Evolutionary conservation across 2,113 vertebrate species (phyloP).

Genomic region (Planiliza haematocheilus): DNA sequence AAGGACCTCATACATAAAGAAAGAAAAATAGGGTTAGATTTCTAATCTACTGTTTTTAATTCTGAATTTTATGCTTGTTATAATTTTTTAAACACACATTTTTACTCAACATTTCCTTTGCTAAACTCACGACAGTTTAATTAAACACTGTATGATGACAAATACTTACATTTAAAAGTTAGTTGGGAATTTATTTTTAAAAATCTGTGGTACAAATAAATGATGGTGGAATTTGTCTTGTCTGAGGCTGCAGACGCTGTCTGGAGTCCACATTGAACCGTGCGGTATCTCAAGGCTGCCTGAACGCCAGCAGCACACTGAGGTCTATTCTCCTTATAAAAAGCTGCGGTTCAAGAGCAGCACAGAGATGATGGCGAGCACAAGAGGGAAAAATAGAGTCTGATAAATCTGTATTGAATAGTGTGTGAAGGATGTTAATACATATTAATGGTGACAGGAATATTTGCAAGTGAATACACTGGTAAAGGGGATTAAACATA

Average conservation of each 20-base stretch:
- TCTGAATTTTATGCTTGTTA: background rate
- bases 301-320: constrained; percentile 64
- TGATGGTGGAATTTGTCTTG: background rate
- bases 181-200: constrained; percentile 5
- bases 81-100: background rate
- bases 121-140: background rate
- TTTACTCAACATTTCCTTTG: background rate
- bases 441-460: constrained; percentile 95
- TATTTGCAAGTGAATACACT: constrained; percentile 92
- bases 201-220: background rate
- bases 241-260: background rate
- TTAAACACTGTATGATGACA: background rate
- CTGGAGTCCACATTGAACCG: constrained; percentile 12
- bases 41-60: background rate
- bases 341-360: constrained; percentile 62
- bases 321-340: constrained; percentile 57
- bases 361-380: constrained; percentile 63
- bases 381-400: constrained; percentile 73
- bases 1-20: background rate
- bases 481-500: constrained; percentile 93
- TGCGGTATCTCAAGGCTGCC: constrained; percentile 35
- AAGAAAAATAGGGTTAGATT: background rate
- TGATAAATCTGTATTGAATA: constrained; percentile 84
- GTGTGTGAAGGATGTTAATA: constrained; percentile 87
- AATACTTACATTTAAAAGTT: background rate